These are phyloP conservation scores for Montipora capricornis DNA, from an alignment of 64 coral and sea anemone species.

Conservation along the genomic window DNA sequence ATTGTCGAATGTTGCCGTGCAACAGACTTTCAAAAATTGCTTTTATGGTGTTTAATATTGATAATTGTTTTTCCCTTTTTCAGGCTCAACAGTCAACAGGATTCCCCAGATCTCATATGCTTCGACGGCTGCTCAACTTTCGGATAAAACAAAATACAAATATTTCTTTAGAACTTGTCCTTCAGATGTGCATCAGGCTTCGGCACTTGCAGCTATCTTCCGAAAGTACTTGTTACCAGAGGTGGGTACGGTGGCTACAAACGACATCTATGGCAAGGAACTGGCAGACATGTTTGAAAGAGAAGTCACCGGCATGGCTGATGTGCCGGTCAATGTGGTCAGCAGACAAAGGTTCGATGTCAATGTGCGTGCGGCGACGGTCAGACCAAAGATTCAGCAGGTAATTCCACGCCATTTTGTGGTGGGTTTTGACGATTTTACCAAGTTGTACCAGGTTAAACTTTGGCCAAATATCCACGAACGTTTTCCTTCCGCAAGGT, in stretches of 20 bases:
- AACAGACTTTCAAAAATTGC: no score
- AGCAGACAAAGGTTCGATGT: conserved; percentile 80
- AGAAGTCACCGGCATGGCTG: conserved; percentile 72
- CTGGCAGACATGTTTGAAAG: conserved; percentile 85
- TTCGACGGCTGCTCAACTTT: conserved; percentile 83
- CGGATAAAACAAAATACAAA: conserved; percentile 90
- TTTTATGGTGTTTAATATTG: no score
- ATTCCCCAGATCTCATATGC: conserved; percentile 94
- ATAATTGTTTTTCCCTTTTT: neutral
- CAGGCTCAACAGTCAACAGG: conserved; percentile 65
- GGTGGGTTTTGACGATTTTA: neutral
- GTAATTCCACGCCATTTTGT: conserved; percentile 33
- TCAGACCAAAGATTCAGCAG: conserved; percentile 88
- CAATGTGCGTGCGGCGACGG: conserved; percentile 75
- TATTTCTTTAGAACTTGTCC: conserved; percentile 93
- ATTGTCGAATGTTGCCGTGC: no score
- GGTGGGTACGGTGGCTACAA: conserved; percentile 86
- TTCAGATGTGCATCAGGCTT: conserved; percentile 88
- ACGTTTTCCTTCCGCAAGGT: no score
- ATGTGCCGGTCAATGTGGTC: conserved; percentile 89
- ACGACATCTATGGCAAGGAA: conserved; percentile 80
- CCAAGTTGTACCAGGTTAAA: no score
- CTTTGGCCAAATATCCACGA: no score
- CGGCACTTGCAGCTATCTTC: conserved; percentile 80
- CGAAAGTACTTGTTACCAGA: conserved; percentile 81